Percentiles rank a stretch among this genome's conserved stretches.
phyloP scores from a whole-genome alignment of 2,797 vertebrate species.

The Girardinus metallicus region DNA sequence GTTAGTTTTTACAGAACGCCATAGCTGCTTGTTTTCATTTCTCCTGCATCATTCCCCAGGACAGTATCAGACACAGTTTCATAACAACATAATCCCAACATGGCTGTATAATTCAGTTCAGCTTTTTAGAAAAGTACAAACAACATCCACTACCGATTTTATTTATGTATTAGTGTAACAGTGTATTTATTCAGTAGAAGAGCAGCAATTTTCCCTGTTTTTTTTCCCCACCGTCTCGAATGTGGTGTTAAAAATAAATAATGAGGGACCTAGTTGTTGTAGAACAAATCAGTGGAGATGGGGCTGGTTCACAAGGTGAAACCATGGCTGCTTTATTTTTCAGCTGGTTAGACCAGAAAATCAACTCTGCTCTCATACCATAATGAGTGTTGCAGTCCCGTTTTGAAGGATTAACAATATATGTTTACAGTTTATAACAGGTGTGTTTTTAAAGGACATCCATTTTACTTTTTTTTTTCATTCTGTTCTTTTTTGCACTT shows the following conservation, averaged over 20 bases:
- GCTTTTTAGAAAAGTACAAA: background rate
- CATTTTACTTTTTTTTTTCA: background rate
- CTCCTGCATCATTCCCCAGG: background rate
- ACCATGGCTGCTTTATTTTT: background rate
- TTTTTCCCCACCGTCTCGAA: too few relatives aligned
- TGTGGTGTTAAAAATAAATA: constrained; percentile 4
- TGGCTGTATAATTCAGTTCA: background rate
- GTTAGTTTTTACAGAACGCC: background rate
- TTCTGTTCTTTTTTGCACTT: background rate
- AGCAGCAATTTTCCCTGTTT: background rate
- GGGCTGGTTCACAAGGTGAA: background rate
- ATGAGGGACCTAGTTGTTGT: background rate
- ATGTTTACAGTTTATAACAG: background rate
- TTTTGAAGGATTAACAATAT: background rate
- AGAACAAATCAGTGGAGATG: background rate
- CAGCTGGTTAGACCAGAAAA: background rate
- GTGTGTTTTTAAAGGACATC: background rate
- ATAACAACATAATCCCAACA: background rate
- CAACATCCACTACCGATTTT: background rate
- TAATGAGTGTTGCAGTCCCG: background rate
- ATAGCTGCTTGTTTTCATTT: background rate
- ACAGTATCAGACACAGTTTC: background rate
- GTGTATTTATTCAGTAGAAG: background rate
- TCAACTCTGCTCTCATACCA: too few relatives aligned
- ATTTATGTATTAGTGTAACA: background rate